phyloP scores from a whole-genome alignment of 2,797 vertebrate genomes.

The Catostomus latipinnis region DNA sequence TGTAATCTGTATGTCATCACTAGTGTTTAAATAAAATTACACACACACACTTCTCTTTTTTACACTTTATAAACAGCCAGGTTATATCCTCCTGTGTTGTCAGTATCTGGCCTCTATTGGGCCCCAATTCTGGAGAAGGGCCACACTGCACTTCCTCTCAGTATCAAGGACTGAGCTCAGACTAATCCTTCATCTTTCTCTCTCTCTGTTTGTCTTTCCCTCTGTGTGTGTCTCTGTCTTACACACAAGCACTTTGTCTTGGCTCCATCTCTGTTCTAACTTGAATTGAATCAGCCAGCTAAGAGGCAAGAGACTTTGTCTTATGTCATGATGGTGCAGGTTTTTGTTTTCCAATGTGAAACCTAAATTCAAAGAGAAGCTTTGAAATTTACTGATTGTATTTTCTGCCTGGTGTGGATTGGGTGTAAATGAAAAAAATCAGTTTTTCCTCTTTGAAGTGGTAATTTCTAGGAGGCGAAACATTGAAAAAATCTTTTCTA shows the following conservation, averaged over 20 bases:
- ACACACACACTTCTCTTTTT: neutral
- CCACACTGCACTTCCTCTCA: neutral
- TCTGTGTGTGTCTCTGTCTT: neutral
- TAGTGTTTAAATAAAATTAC: conserved; percentile 12
- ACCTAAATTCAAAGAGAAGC: conserved; percentile 22
- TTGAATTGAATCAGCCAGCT: conserved; percentile 5
- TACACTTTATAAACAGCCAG: conserved; percentile 26
- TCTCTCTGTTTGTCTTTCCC: conserved; percentile 28
- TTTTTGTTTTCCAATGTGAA: neutral
- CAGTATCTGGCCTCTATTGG: neutral
- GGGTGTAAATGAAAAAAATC: conserved; percentile 35
- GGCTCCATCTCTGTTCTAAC: conserved; percentile 1
- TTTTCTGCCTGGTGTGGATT: conserved; percentile 32
- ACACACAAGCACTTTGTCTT: neutral
- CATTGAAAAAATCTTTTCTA: neutral
- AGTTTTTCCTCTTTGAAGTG: conserved; percentile 9
- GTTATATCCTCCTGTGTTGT: conserved; percentile 15
- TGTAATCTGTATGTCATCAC: neutral
- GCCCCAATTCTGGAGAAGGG: neutral
- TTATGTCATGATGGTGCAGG: neutral
- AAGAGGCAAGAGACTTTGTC: neutral
- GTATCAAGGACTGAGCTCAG: conserved; percentile 6
- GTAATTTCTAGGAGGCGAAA: neutral
- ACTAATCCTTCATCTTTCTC: neutral
- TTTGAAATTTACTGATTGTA: conserved; percentile 24